Conservation (phyloP, 2,797 vertebrate genomes). For the Rhinatrema bivittatum region DNA sequence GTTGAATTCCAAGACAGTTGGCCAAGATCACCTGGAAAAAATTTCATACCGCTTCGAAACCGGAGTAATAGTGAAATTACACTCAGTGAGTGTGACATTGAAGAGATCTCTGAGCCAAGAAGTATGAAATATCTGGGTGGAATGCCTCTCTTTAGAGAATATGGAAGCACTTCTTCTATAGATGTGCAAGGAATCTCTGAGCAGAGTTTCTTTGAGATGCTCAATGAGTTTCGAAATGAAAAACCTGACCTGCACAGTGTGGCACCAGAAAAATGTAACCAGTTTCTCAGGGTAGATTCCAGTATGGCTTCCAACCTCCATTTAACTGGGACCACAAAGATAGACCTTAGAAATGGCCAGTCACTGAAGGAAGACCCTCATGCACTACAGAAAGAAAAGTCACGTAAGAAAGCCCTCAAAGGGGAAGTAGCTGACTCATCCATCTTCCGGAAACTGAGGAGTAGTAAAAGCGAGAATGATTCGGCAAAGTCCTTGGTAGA, state of each 20-base stretch:
- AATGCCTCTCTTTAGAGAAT: constrained; percentile 73
- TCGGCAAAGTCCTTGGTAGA: constrained; percentile 34
- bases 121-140: constrained; percentile 13
- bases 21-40: constrained; percentile 42
- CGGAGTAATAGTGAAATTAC: constrained; percentile 90
- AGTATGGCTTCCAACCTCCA: constrained; percentile 5
- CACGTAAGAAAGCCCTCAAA: constrained; percentile 60
- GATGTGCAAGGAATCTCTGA: constrained; percentile 81
- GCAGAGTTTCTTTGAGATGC: constrained; percentile 85
- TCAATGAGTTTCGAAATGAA: constrained; percentile 75
- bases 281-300: constrained; percentile 49
- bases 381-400: constrained; percentile 37
- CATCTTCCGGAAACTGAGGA: constrained; percentile 79
- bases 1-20: constrained; percentile 70
- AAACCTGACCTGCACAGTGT: constrained; percentile 55
- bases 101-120: constrained; percentile 16
- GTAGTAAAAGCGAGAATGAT: constrained; percentile 59
- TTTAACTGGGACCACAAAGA: constrained; percentile 13
- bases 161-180: constrained; percentile 92
- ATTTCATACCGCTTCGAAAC: constrained; percentile 66
- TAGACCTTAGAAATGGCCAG: constrained; percentile 13
- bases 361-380: constrained; percentile 15
- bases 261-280: constrained; percentile 41
- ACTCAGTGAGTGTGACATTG: constrained; percentile 78
- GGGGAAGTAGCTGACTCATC: constrained; percentile 50